Percentiles rank a stretch among this genome's conserved stretches.
phyloP scores from a whole-genome alignment of 2,888 invertebrate species.

The Glaucopsyche alexis region DNA sequence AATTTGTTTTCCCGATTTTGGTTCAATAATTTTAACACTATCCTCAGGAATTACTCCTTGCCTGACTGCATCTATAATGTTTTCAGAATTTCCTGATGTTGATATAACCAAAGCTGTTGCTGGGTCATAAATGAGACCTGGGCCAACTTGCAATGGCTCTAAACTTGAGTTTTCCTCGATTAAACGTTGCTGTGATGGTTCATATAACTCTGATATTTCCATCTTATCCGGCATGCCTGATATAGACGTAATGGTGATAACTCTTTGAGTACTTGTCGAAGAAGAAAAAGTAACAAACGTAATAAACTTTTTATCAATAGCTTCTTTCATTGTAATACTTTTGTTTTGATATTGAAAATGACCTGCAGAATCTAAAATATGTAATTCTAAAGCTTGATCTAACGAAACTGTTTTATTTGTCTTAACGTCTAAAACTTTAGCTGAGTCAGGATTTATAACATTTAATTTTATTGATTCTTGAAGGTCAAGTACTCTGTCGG shows the following conservation, averaged over 20 bases:
- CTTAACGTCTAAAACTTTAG: conserved; percentile 88
- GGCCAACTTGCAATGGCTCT: conserved; percentile 86
- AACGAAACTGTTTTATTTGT: conserved; percentile 85
- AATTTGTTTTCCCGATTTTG: conserved; percentile 83
- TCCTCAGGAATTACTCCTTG: conserved; percentile 85
- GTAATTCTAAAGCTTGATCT: conserved; percentile 86
- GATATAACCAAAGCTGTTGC: conserved; percentile 86
- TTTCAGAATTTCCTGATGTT: conserved; percentile 84
- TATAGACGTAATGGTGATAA: conserved; percentile 86
- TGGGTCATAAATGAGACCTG: conserved; percentile 89
- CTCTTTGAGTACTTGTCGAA: conserved; percentile 76
- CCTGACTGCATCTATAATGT: conserved; percentile 87
- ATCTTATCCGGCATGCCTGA: conserved; percentile 86
- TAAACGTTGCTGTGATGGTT: conserved; percentile 38
- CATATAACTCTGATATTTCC: conserved; percentile 81
- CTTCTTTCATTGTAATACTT: conserved; percentile 85
- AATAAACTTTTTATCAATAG: conserved; percentile 83
- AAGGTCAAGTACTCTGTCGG: conserved; percentile 90
- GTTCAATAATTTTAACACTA: conserved; percentile 85
- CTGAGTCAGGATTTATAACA: conserved; percentile 91
- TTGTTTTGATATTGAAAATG: conserved; percentile 82
- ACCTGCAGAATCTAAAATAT: conserved; percentile 88
- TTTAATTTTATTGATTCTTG: conserved; percentile 92
- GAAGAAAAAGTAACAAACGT: conserved; percentile 78
- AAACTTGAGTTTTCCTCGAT: conserved; percentile 67